Percentiles rank a stretch among this genome's conserved stretches.
These are phyloP conservation scores for Cichladusa arquata DNA, from an alignment of 2,113 vertebrate genomes.

Conservation along the genomic window DNA sequence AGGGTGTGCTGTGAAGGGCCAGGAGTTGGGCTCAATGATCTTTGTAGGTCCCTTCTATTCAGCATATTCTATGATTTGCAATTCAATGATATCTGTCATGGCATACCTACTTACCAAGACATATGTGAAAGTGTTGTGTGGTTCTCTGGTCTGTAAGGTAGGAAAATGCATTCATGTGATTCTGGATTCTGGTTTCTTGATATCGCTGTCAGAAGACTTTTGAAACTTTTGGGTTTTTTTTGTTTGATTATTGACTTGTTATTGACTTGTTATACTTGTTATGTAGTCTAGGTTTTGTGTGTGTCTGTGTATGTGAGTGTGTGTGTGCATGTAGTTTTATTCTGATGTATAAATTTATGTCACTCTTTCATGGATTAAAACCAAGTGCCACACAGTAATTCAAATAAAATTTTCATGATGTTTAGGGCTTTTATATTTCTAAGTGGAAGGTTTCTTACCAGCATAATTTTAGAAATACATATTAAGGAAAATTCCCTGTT, in stretches of 20 bases:
- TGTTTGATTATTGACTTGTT: not conserved
- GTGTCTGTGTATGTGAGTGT: not conserved
- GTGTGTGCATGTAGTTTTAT: not conserved
- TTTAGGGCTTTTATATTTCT: not conserved
- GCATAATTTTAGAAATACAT: not conserved
- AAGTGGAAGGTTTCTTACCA: not conserved
- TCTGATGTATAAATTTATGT: not conserved
- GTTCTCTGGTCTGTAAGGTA: not conserved
- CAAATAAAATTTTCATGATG: not conserved
- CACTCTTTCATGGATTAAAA: not conserved
- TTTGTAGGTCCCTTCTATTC: not conserved
- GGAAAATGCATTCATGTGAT: not conserved
- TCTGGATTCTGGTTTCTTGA: not conserved
- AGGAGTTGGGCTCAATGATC: no score
- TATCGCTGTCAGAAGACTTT: not conserved
- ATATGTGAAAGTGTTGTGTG: not conserved
- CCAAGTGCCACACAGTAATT: not conserved
- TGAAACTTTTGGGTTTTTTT: not conserved
- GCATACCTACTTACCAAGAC: not conserved
- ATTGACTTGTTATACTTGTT: not conserved
- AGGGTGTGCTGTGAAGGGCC: not conserved
- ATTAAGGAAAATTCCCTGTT: not conserved
- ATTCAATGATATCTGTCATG: not conserved
- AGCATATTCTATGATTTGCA: not conserved
- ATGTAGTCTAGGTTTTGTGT: not conserved